Percentiles rank a stretch among this genome's conserved stretches.
Conservation (phyloP, 2,113 vertebrate genomes). For the Cottus gobio region DNA sequence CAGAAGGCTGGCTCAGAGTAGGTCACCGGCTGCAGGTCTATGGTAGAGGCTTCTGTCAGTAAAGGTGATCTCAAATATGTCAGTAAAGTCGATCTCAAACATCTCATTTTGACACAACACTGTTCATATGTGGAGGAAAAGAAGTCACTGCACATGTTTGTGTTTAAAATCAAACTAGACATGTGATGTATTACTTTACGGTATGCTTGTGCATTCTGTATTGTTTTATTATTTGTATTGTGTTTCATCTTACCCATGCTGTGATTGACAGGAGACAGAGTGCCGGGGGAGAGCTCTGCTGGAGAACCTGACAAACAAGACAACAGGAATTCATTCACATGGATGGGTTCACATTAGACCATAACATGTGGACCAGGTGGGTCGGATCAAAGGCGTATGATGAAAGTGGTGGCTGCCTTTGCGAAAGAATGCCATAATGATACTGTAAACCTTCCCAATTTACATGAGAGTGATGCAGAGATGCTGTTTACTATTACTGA, state of each 20-base stretch:
- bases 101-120: neutral
- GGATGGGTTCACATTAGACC: neutral
- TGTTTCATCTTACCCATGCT: conserved; percentile 89
- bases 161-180: neutral
- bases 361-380: neutral
- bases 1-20: conserved; percentile 98
- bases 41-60: neutral
- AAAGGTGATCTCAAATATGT: neutral
- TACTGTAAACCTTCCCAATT: neutral
- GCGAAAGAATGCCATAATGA: conserved; percentile 1
- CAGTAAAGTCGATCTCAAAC: neutral
- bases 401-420: neutral
- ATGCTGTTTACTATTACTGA: neutral
- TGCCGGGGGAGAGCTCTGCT: conserved; percentile 95
- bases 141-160: neutral
- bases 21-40: conserved; percentile 97
- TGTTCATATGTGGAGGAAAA: neutral
- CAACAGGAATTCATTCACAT: conserved; percentile 3
- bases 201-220: neutral
- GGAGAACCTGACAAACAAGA: conserved; percentile 90
- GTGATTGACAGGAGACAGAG: conserved; percentile 96
- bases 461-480: neutral
- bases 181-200: neutral
- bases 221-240: neutral
- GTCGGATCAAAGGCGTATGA: neutral